Conservation (phyloP, 1,140 invertebrate species). For the Charaxes varanes region DNA sequence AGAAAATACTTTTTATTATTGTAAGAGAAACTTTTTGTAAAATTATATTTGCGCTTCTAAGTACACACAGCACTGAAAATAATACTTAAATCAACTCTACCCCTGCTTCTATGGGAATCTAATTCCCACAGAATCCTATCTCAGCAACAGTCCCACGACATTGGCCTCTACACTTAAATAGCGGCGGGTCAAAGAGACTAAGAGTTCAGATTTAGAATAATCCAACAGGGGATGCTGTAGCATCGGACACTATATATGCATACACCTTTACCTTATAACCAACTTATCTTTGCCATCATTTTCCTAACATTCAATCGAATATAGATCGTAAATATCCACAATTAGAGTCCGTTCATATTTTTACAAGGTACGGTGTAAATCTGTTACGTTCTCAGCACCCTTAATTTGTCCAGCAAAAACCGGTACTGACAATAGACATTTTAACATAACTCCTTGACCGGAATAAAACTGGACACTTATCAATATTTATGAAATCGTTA, state of each 20-base stretch:
- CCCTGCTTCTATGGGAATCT: too few relatives aligned
- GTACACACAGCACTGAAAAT: too few relatives aligned
- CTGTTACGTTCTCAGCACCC: slow-evolving; percentile 42
- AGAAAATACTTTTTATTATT: too few relatives aligned
- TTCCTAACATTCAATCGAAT: slow-evolving; percentile 19
- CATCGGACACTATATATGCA: slow-evolving; percentile 58
- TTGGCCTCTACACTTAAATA: slow-evolving; percentile 43
- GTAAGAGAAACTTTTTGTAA: too few relatives aligned
- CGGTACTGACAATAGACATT: slow-evolving; percentile 53
- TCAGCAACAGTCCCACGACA: slow-evolving; percentile 53
- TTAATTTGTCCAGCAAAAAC: slow-evolving; percentile 55
- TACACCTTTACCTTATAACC: slow-evolving; percentile 55
- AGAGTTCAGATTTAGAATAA: slow-evolving; percentile 55
- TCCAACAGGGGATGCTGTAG: slow-evolving; percentile 55
- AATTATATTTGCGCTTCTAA: too few relatives aligned
- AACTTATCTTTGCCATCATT: slow-evolving; percentile 16
- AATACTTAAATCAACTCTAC: too few relatives aligned
- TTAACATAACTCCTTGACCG: slow-evolving; percentile 72
- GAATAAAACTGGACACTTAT: slow-evolving; percentile 55
- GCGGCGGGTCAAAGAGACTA: slow-evolving; percentile 57
- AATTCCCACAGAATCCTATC: slow-evolving; percentile 58
- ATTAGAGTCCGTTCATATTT: slow-evolving; percentile 10
- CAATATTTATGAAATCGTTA: slow-evolving; percentile 60
- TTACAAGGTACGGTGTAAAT: slow-evolving; percentile 3
- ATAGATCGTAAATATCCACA: too few relatives aligned